A percentile compares a stretch with the other conserved stretches of the same genome.
Evolutionary conservation across 1,140 invertebrate species (phyloP).

Genomic region (Homalodisca vitripennis): DNA sequence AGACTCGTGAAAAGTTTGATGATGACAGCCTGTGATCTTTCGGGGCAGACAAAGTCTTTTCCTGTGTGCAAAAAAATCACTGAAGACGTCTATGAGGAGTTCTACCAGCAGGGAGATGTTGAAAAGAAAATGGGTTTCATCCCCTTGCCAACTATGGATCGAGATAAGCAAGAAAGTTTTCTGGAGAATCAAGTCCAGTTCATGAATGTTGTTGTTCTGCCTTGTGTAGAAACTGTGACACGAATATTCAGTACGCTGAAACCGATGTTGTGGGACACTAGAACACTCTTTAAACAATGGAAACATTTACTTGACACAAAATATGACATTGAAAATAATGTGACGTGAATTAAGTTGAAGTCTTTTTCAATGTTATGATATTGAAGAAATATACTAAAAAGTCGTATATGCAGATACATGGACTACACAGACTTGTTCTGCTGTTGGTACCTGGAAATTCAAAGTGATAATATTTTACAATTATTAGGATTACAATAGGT

Average conservation of each 20-base stretch:
- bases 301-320: background rate
- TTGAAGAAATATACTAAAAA: too few species aligned
- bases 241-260: background rate
- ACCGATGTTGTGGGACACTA: slow-evolving; percentile 2
- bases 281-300: background rate
- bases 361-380: too few species aligned
- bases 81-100: slow-evolving; percentile 53
- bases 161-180: slow-evolving; percentile 51
- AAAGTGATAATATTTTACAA: too few species aligned
- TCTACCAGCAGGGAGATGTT: slow-evolving; percentile 54
- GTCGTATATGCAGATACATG: too few species aligned
- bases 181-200: slow-evolving; percentile 59
- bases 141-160: slow-evolving; percentile 57
- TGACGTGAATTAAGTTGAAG: too few species aligned
- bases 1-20: slow-evolving; percentile 53
- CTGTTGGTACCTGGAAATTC: too few species aligned
- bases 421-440: too few species aligned
- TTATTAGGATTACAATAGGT: too few species aligned
- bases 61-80: slow-evolving; percentile 44
- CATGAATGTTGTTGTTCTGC: slow-evolving; percentile 54
- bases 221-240: slow-evolving; percentile 42
- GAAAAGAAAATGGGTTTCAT: slow-evolving; percentile 55
- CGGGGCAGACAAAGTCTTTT: slow-evolving; percentile 56
- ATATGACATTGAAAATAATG: too few species aligned
- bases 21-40: slow-evolving; percentile 58